Conservation (phyloP, 2,113 vertebrate genomes). For the Tautogolabrus adspersus region DNA sequence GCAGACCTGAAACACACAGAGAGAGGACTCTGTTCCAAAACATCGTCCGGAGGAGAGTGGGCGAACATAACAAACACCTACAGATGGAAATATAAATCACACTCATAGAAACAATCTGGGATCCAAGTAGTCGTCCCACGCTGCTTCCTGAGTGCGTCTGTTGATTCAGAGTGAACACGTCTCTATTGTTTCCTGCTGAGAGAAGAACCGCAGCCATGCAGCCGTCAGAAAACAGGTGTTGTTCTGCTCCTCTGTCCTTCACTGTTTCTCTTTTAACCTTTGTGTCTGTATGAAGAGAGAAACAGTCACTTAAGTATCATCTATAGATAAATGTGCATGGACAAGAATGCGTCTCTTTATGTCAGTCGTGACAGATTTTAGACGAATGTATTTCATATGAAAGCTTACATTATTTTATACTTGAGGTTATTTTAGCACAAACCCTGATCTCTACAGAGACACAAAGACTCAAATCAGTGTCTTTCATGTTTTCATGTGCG, state of each 20-base stretch:
- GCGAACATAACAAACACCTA: background rate
- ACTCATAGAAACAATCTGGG: constrained; percentile 18
- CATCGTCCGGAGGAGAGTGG: background rate
- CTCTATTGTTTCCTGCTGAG: constrained; percentile 77
- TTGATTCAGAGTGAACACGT: constrained; percentile 69
- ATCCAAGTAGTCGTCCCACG: constrained; percentile 75
- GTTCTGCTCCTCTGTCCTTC: background rate
- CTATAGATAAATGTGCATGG: no score
- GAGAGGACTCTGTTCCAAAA: background rate
- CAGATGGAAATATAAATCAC: constrained; percentile 19
- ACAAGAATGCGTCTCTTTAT: no score
- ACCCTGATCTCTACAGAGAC: no score
- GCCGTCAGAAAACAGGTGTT: constrained; percentile 33
- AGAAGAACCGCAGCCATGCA: constrained; percentile 33
- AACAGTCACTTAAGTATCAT: no score
- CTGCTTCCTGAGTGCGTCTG: constrained; percentile 79
- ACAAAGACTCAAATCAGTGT: no score
- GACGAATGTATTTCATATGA: no score
- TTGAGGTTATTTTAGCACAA: no score
- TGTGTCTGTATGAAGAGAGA: background rate
- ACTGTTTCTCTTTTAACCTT: constrained; percentile 13
- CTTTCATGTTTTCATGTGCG: no score
- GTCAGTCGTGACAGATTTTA: no score
- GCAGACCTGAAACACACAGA: background rate
- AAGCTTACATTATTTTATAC: no score